phyloP scores from a whole-genome alignment of 2,113 vertebrate species.

The Leuciscus idus region DNA sequence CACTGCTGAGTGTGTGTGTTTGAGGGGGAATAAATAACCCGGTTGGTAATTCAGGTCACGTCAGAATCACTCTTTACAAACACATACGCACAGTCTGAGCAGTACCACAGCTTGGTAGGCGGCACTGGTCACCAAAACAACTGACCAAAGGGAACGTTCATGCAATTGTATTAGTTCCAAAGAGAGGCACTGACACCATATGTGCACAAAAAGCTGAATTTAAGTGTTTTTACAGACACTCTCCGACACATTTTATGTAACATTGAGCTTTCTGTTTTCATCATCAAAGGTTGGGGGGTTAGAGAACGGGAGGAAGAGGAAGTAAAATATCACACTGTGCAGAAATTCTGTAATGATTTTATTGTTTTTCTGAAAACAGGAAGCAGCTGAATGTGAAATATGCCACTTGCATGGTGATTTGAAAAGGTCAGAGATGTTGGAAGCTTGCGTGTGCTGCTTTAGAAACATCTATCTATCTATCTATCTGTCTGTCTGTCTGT shows the following conservation, averaged over 20 bases:
- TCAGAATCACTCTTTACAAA: conserved; percentile 31
- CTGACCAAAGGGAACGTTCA: background rate
- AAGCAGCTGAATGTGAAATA: conserved; percentile 36
- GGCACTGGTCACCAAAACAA: background rate
- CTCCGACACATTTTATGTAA: conserved; percentile 9
- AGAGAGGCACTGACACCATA: background rate
- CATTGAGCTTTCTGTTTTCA: background rate
- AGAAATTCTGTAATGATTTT: conserved; percentile 18
- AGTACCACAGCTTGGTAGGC: background rate
- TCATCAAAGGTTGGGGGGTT: background rate
- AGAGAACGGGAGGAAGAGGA: background rate
- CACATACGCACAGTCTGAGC: conserved; percentile 21
- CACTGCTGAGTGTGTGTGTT: conserved; percentile 36
- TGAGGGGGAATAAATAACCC: conserved; percentile 31
- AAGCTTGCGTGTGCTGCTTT: background rate
- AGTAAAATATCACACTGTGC: background rate
- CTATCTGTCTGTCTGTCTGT: too few species aligned
- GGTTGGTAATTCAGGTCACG: conserved; percentile 32
- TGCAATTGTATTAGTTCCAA: background rate
- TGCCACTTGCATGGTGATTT: conserved; percentile 41
- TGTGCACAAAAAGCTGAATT: background rate
- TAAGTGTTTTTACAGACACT: background rate
- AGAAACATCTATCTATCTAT: too few species aligned
- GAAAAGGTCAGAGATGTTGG: conserved; percentile 49
- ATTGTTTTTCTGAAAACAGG: conserved; percentile 16